A percentile compares a stretch with the other conserved stretches of the same genome.
Evolutionary conservation across 2,888 invertebrate species (phyloP).

Genomic region (Baccha elongata): DNA sequence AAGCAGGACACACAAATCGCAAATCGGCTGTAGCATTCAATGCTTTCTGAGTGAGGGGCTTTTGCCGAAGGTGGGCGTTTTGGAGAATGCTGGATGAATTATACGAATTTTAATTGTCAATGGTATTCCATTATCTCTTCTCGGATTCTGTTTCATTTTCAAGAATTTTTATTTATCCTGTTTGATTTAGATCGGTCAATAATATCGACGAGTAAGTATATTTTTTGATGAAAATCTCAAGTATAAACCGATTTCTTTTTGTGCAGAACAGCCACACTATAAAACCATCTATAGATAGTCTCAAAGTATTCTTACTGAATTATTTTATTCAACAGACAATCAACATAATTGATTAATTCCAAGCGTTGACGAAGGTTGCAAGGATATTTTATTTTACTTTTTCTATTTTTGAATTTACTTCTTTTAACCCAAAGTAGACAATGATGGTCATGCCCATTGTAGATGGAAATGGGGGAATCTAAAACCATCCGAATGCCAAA

Average conservation of each 20-base stretch:
- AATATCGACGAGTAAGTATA: slow-evolving; percentile 15
- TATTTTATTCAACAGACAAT: slow-evolving; percentile 58
- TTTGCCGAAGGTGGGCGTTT: neutral
- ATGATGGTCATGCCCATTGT: slow-evolving; percentile 20
- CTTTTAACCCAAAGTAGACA: slow-evolving; percentile 5
- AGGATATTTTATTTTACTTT: neutral
- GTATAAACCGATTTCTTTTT: neutral
- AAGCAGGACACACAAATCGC: slow-evolving; percentile 59
- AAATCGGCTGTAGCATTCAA: slow-evolving; percentile 66
- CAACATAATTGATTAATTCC: slow-evolving; percentile 69
- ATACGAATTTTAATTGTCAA: slow-evolving; percentile 68
- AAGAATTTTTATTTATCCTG: slow-evolving; percentile 6
- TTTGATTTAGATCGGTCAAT: slow-evolving; percentile 26
- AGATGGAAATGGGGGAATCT: neutral
- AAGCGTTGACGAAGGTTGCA: slow-evolving; percentile 40
- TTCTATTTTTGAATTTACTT: slow-evolving; percentile 22
- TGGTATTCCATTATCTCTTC: slow-evolving; percentile 28
- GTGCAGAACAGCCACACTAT: neutral
- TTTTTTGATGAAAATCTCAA: neutral
- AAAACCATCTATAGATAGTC: slow-evolving; percentile 1
- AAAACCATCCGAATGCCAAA: slow-evolving; percentile 48
- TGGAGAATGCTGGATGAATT: slow-evolving; percentile 45
- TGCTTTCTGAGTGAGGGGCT: slow-evolving; percentile 26
- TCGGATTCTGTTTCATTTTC: neutral
- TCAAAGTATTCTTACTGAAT: neutral